phyloP scores from a whole-genome alignment of 2,888 invertebrate genomes.

The Clunio marinus region DNA sequence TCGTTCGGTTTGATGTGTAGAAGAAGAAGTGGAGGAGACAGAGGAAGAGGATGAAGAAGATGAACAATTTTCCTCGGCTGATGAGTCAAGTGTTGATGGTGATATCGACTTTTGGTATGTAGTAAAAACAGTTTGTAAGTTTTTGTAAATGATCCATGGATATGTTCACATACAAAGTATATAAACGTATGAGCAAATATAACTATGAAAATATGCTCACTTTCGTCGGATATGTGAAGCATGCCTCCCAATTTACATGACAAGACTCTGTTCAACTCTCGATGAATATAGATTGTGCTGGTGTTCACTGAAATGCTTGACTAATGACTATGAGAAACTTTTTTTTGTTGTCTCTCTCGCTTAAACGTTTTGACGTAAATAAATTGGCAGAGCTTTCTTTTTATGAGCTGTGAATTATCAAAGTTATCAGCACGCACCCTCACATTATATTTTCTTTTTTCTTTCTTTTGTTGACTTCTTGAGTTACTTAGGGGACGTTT shows the following conservation, averaged over 20 bases:
- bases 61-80: slow-evolving; percentile 13
- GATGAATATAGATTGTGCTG: background rate
- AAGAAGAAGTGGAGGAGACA: background rate
- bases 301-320: background rate
- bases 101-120: slow-evolving; percentile 30
- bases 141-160: slow-evolving; percentile 7
- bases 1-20: too few species aligned
- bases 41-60: slow-evolving; percentile 6
- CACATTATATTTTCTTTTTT: background rate
- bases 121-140: background rate
- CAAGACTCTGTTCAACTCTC: too few species aligned
- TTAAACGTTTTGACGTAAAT: slow-evolving; percentile 19
- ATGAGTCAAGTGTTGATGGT: slow-evolving; percentile 13
- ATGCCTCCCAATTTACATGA: background rate
- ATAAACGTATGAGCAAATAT: background rate
- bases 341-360: background rate
- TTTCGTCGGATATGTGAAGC: too few species aligned
- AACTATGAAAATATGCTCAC: too few species aligned
- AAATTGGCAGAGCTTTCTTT: slow-evolving; percentile 5
- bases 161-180: background rate
- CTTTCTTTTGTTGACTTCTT: too few species aligned
- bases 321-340: slow-evolving; percentile 17
- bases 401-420: background rate
- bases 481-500: too few species aligned
- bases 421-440: background rate